Evolutionary conservation across 1,140 invertebrate species (phyloP), one percentile per base, ranked within the genome.

Genomic region (Drosophila lacteicornis): DNA sequence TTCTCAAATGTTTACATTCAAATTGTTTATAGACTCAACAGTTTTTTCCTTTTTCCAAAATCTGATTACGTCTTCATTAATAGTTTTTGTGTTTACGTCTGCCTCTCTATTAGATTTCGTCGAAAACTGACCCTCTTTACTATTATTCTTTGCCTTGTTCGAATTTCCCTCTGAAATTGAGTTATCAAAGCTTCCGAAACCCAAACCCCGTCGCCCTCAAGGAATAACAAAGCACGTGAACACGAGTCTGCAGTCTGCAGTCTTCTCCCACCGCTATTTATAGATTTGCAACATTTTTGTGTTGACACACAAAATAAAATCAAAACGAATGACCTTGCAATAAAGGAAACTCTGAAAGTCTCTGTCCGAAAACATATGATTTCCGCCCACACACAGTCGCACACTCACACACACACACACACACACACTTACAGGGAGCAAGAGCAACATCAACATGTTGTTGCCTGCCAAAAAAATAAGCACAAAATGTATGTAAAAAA

Each of bases 251-350:
- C 15, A n/a, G 9, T 1, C 25, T 30, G 49, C 50, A 53, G n/a
- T 33, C 11, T 38, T 12, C 40, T 5, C 25, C 8, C 13, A 12
- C 57, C 38, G 12, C 33, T 17, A 43, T 36, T 63, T 33, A 49
- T 42, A 25, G 19, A 36, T 38, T 51, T 58, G 53, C 73, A 38
- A 43, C 40, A 61, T 63, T 82, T 80, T 67, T 51, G 76, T 53
- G 76, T 53, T 87, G 84, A 87, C 84, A 87, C 84, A 87, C 77
- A 88, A 87, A 87, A 88, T 90, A 88, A 88, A 88, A 90, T 57
- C 78, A 90, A 80, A 90, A 79, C 84, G 85, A 88, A 88, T 84
- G 84, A 88, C 84, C 84, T 88, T 88, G 84, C 73, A 77, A 90
- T 65, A 70, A 67, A 68, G 58, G 57, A 76, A 68, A 57, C 74